Evolutionary conservation across 1,140 invertebrate species (phyloP).

Genomic region (Berghia stephanieae): DNA sequence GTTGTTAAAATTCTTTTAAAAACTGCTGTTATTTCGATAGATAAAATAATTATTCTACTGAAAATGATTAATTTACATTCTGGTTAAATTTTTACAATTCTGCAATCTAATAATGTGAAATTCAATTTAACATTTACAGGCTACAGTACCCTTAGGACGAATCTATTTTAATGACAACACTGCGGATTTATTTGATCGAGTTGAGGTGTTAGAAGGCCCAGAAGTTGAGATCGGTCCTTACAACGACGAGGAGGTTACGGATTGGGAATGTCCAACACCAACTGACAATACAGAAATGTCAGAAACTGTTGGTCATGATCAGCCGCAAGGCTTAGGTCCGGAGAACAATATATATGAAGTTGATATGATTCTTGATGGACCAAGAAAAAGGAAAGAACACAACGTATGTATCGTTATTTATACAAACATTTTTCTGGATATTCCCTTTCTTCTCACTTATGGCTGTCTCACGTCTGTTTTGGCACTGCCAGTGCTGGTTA

Average conservation of each 20-base stretch:
- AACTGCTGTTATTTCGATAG: no score
- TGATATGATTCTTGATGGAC: constrained; percentile 24
- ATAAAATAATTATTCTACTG: no score
- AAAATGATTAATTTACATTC: no score
- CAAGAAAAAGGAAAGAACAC: constrained; percentile 24
- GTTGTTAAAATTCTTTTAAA: no score
- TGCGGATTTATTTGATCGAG: constrained; percentile 14
- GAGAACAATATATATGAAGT: constrained; percentile 32
- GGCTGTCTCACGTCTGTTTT: no score
- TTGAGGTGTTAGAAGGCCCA: constrained; percentile 27
- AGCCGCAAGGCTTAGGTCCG: neutral
- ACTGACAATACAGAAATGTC: neutral
- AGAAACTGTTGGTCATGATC: neutral
- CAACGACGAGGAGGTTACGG: neutral
- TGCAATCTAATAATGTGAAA: no score
- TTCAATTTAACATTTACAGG: no score
- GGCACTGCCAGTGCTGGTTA: no score
- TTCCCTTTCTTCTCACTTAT: no score
- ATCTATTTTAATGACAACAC: constrained; percentile 29
- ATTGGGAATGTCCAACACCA: neutral
- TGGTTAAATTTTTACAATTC: no score
- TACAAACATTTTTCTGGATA: no score
- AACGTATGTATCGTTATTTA: constrained; percentile 6
- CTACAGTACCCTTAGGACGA: constrained; percentile 14
- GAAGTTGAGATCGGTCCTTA: constrained; percentile 23